Evolutionary conservation across 2,888 invertebrate genomes (phyloP).

Genomic region (Netelia melanura): DNA sequence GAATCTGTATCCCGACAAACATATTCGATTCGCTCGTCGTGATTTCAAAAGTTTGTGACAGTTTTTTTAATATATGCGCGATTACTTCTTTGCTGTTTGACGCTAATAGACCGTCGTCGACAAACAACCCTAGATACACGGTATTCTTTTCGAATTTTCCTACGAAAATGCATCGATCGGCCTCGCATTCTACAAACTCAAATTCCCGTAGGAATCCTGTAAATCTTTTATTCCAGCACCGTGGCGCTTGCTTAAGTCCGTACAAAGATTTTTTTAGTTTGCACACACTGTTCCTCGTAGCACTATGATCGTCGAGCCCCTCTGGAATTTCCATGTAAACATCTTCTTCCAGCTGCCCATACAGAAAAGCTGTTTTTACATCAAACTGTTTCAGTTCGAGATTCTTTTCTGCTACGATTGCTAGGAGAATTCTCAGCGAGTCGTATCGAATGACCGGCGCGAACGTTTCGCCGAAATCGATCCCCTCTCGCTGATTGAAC

Average conservation of each 20-base stretch:
- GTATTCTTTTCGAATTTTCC: constrained; percentile 47
- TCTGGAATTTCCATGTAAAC: constrained; percentile 62
- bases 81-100: constrained; percentile 2
- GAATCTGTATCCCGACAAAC: constrained; percentile 8
- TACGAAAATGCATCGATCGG: constrained; percentile 69
- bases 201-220: constrained; percentile 62
- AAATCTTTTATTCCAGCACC: constrained; percentile 62
- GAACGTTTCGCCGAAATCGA: constrained; percentile 69
- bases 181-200: constrained; percentile 62
- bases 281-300: constrained; percentile 34
- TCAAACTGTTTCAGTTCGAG: constrained; percentile 59
- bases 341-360: constrained; percentile 49
- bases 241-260: constrained; percentile 58
- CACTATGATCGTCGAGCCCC: constrained; percentile 43
- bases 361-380: constrained; percentile 52
- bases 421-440: constrained; percentile 68
- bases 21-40: not conserved
- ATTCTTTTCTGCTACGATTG: constrained; percentile 32
- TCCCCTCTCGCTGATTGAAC: constrained; percentile 59
- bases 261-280: constrained; percentile 52
- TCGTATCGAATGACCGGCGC: constrained; percentile 71
- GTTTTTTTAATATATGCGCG: not conserved
- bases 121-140: constrained; percentile 68
- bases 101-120: constrained; percentile 71
- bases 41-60: not conserved